A percentile compares a stretch with the other conserved stretches of the same genome.
Conservation (phyloP, 2,888 invertebrate genomes). For the Lochmaea crataegi region DNA sequence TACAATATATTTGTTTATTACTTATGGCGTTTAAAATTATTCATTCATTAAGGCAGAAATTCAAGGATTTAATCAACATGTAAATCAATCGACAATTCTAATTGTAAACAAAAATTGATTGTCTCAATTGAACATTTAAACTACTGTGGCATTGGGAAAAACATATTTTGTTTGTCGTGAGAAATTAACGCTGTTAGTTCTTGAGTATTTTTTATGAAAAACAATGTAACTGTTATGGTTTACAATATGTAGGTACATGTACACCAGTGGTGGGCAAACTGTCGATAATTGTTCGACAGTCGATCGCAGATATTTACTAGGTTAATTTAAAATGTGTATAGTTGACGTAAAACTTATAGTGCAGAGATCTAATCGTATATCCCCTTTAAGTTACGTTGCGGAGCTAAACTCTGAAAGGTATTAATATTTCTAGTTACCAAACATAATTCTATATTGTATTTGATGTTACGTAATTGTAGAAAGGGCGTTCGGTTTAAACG, state of each 20-base stretch:
- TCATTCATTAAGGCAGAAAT: not conserved
- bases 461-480: no score
- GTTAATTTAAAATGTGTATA: no score
- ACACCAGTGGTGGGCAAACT: no score
- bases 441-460: no score
- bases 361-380: no score
- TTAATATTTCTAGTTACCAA: no score
- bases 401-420: no score
- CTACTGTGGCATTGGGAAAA: slow-evolving; percentile 1
- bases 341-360: no score
- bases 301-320: no score
- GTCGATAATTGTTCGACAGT: no score
- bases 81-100: slow-evolving; percentile 5
- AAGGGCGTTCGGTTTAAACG: no score
- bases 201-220: not conserved
- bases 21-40: not conserved
- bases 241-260: not conserved
- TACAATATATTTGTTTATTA: not conserved
- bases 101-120: slow-evolving; percentile 10
- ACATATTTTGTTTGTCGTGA: not conserved
- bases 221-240: not conserved
- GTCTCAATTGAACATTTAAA: slow-evolving; percentile 8
- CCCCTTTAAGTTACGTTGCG: no score
- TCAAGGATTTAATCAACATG: slow-evolving; percentile 4
- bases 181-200: not conserved